Evolutionary conservation across 2,797 vertebrate species (phyloP).

Genomic region (Mormyrus hasselquistii): DNA sequence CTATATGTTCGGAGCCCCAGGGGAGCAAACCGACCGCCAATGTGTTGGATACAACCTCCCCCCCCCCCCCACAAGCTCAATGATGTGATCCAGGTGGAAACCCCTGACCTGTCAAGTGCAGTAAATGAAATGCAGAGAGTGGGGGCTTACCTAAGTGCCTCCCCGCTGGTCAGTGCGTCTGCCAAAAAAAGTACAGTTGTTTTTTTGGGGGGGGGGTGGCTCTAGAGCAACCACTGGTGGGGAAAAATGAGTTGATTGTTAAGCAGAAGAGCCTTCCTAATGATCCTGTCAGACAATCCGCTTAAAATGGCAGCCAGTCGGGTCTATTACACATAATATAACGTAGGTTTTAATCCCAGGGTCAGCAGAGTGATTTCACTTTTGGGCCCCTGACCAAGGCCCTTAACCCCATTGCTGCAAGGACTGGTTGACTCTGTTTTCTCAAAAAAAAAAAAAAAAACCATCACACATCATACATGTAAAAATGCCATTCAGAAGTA

Average conservation of each 20-base stretch:
- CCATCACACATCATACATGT: background rate
- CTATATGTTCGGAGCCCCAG: background rate
- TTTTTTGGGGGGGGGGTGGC: background rate
- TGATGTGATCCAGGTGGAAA: background rate
- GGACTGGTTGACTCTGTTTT: background rate
- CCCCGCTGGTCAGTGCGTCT: background rate
- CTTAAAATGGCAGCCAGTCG: background rate
- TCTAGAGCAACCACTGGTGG: background rate
- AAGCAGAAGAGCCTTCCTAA: background rate
- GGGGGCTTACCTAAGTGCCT: background rate
- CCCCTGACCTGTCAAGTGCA: background rate
- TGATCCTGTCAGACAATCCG: background rate
- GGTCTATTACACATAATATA: background rate
- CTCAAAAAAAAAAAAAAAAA: background rate
- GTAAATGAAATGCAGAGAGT: background rate
- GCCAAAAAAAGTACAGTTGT: background rate
- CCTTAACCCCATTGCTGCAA: background rate
- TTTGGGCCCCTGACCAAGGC: background rate
- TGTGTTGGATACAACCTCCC: background rate
- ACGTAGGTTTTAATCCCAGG: background rate
- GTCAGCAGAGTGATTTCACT: background rate
- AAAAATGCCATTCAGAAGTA: background rate
- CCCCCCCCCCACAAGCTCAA: background rate
- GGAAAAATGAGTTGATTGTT: background rate
- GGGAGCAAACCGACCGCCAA: background rate